Evolutionary conservation across 2,797 vertebrate genomes (phyloP), one percentile per base, ranked within the genome.

Genomic region (Channa striata): DNA sequence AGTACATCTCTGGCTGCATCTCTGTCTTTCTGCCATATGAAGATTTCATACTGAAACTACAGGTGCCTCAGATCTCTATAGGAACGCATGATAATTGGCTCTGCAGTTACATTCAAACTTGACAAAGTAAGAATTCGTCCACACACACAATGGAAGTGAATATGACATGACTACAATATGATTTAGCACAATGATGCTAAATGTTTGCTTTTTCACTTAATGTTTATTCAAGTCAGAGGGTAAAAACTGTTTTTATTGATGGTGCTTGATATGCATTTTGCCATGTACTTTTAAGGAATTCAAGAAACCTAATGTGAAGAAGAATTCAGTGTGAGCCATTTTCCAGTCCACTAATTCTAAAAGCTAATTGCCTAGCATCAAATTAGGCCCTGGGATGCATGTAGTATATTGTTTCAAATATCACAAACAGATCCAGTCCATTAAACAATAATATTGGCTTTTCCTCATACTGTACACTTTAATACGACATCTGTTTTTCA

Each of bases 81-180:
- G 70, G 74, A 78, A 81, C n/a, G 68, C 6, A 1, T 59, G 50
- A 82, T 85, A 78, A 82, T 82, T 81, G 81, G 71, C 64, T 68
- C 39, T 52, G 54, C 58, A 19, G 13, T 69, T 39, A 67, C 74
- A 48, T 19, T 20, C 47, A 43, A 77, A 58, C 59, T 77, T 74
- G 72, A 50, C 47, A 6, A 42, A 68, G 47, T 50, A 62, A 25
- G 59, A 42, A 58, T 74, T 82, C 74, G 64, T 75, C 62, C 58
- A 75, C 66, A 71, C 58, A 60, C 68, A 80, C 14, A 19, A 76
- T 70, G 19, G 48, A 80, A 51, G 36, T 57, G 68, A 87, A 83
- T 77, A 80, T 59, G 47, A 46, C 51, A 78, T 81, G 76, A 78
- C 65, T 46, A 71, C 67, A 57, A 81, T 57, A 68, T 57, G 72